These are phyloP conservation scores for Melipona bicolor DNA, from an alignment of 2,888 invertebrate genomes.

Conservation along the genomic window DNA sequence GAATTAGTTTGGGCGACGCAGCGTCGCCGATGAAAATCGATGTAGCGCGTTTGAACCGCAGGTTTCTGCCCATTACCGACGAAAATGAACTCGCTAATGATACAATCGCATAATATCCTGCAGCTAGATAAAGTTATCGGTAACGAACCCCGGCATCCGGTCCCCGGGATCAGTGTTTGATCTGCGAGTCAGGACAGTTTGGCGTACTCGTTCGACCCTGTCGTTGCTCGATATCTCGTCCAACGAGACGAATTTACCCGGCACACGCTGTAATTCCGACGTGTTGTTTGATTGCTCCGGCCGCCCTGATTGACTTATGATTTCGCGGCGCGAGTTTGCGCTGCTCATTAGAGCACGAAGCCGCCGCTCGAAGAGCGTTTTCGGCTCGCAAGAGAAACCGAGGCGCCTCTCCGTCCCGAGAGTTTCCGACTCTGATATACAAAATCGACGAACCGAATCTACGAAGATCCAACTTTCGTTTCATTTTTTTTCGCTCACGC, in stretches of 20 bases:
- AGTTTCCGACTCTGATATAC: no score
- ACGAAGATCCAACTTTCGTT: not conserved
- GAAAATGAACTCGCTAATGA: conserved; percentile 35
- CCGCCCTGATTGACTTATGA: conserved; percentile 55
- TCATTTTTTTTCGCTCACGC: not conserved
- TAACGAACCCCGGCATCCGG: conserved; percentile 21
- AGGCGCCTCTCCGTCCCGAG: no score
- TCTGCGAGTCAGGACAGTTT: conserved; percentile 31
- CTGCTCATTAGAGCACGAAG: not conserved
- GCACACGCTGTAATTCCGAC: conserved; percentile 37
- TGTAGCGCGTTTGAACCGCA: not conserved
- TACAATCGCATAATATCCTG: conserved; percentile 46
- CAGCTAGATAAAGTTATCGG: conserved; percentile 58
- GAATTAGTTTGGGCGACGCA: not conserved
- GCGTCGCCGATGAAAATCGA: not conserved
- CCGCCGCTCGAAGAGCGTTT: no score
- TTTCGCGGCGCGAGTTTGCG: conserved; percentile 23
- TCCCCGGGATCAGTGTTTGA: conserved; percentile 55
- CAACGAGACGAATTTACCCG: conserved; percentile 51
- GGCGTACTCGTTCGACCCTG: conserved; percentile 24
- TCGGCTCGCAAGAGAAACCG: no score
- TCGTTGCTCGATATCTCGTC: conserved; percentile 10
- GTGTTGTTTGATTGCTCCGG: conserved; percentile 43
- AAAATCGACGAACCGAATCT: not conserved
- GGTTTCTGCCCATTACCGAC: not conserved